Evolutionary conservation across 2,797 vertebrate genomes (phyloP).

Genomic region (Perodicticus potto): DNA sequence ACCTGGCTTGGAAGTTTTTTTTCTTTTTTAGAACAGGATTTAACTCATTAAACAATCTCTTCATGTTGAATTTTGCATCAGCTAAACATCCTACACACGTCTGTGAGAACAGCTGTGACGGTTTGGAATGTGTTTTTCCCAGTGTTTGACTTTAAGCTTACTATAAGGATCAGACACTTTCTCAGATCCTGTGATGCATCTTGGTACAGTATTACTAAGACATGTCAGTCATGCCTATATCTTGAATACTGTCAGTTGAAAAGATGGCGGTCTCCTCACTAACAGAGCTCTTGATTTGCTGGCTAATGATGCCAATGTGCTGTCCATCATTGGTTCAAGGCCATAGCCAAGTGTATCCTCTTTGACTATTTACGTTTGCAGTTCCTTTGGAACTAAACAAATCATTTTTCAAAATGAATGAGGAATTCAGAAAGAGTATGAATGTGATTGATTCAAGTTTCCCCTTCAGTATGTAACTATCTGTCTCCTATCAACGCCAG

Average conservation of each 20-base stretch:
- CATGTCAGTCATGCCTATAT: conserved; percentile 16
- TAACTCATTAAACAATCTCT: conserved; percentile 12
- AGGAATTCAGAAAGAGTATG: conserved; percentile 13
- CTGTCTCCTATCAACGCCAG: not conserved
- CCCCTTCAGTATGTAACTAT: not conserved
- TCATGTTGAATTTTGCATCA: conserved; percentile 24
- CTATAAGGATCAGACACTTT: conserved; percentile 27
- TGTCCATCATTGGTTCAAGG: not conserved
- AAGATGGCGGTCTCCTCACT: not conserved
- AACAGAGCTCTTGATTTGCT: conserved; percentile 46
- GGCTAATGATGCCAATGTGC: not conserved
- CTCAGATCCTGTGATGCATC: conserved; percentile 29
- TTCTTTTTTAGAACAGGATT: not conserved
- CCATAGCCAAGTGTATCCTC: not conserved
- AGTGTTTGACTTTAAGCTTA: conserved; percentile 58
- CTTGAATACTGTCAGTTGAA: conserved; percentile 46
- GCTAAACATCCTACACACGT: conserved; percentile 57
- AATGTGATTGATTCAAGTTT: not conserved
- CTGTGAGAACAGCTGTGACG: conserved; percentile 60
- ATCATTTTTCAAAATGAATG: conserved; percentile 25
- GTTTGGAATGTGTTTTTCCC: not conserved
- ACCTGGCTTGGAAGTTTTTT: not conserved
- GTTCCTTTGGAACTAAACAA: not conserved
- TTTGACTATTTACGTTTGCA: not conserved
- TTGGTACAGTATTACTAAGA: not conserved